phyloP scores from a whole-genome alignment of 2,888 invertebrate genomes.

The Cenopis cana region DNA sequence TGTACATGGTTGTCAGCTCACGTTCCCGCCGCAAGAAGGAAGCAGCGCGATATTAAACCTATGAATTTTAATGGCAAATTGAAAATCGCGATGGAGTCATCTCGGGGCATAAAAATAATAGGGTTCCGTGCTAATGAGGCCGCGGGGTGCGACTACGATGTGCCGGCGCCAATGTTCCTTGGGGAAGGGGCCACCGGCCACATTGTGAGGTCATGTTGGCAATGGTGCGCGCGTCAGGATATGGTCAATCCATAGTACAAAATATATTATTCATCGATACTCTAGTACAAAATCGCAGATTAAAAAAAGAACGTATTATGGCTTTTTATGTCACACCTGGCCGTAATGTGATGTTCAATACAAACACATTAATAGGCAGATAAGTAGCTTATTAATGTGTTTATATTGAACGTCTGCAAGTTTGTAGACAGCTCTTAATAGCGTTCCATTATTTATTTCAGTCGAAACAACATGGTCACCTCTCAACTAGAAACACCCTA shows the following conservation, averaged over 20 bases:
- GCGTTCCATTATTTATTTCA: not conserved
- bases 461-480: not conserved
- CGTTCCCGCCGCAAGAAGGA: conserved; percentile 5
- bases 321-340: too few relatives aligned
- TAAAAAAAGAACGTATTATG: too few relatives aligned
- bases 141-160: not conserved
- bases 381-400: too few relatives aligned
- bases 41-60: conserved; percentile 12
- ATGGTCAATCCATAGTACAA: not conserved
- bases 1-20: not conserved
- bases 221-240: not conserved
- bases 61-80: conserved; percentile 43
- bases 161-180: not conserved
- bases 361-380: too few relatives aligned
- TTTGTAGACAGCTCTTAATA: not conserved
- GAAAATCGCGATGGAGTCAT: conserved; percentile 29
- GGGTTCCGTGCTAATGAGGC: conserved; percentile 29
- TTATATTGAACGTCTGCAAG: not conserved
- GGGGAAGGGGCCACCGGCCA: not conserved
- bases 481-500: not conserved
- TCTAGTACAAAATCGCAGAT: too few relatives aligned
- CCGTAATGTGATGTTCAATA: too few relatives aligned
- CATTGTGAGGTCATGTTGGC: not conserved
- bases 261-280: too few relatives aligned
- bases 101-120: conserved; percentile 39